Conservation (phyloP, 2,113 vertebrate species). For the Gymnocephalus cernua region DNA sequence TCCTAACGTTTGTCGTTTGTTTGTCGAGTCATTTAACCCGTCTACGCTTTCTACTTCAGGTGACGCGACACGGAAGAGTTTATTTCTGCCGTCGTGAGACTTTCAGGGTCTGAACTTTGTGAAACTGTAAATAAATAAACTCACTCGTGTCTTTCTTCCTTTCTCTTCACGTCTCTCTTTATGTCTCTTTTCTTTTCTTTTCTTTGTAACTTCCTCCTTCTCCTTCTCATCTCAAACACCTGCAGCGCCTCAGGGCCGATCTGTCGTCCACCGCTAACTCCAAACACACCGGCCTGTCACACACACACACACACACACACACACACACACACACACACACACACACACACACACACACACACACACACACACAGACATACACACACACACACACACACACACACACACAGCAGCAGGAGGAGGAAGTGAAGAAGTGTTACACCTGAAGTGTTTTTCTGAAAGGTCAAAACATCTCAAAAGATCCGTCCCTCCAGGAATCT, state of each 20-base stretch:
- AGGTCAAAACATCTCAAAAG: too few species aligned
- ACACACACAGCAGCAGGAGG: neutral
- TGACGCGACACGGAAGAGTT: too few species aligned
- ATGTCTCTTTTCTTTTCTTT: slow-evolving; percentile 16
- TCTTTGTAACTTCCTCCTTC: too few species aligned
- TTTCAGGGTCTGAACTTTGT: neutral
- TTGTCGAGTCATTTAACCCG: too few species aligned
- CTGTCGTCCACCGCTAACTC: slow-evolving; percentile 64
- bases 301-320: slow-evolving; percentile 44
- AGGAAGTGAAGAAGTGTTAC: too few species aligned
- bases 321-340: slow-evolving; percentile 27
- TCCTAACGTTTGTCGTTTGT: too few species aligned
- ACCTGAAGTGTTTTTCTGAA: too few species aligned
- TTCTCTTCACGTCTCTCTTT: slow-evolving; percentile 14
- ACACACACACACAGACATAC: slow-evolving; percentile 41
- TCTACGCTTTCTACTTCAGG: neutral
- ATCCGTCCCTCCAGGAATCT: too few species aligned
- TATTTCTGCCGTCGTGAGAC: neutral
- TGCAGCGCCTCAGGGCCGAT: slow-evolving; percentile 79
- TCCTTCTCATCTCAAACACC: too few species aligned
- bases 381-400: slow-evolving; percentile 29
- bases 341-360: slow-evolving; percentile 16
- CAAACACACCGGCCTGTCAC: slow-evolving; percentile 46
- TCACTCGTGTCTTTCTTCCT: neutral
- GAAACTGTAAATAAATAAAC: slow-evolving; percentile 34